Evolutionary conservation across 1,140 invertebrate genomes (phyloP).

Genomic region (Ptiloglossa arizonensis): DNA sequence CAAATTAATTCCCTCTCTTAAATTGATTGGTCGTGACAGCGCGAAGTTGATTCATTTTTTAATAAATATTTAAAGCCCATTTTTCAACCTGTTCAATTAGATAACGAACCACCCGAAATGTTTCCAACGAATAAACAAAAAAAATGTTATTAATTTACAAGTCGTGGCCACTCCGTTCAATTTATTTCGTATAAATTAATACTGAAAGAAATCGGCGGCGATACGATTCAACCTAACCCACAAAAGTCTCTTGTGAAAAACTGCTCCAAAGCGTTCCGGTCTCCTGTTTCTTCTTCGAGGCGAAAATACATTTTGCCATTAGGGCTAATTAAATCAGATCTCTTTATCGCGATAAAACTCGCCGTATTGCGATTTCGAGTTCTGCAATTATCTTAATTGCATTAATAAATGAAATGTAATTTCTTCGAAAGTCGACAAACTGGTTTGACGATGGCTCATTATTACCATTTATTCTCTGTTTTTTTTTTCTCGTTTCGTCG

Average conservation of each 20-base stretch:
- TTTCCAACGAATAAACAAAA: background rate
- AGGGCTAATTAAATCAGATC: slow-evolving; percentile 24
- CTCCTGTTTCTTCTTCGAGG: background rate
- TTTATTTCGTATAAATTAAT: background rate
- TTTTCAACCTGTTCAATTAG: background rate
- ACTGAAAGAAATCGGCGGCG: background rate
- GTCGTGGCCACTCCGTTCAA: background rate
- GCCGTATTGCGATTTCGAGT: background rate
- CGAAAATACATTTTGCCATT: slow-evolving; percentile 10
- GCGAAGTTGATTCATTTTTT: background rate
- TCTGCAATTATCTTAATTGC: slow-evolving; percentile 30
- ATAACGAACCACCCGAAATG: no score
- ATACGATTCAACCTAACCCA: background rate
- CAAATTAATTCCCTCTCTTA: background rate
- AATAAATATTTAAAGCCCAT: background rate
- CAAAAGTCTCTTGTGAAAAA: background rate
- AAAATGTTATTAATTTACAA: background rate
- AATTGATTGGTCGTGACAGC: no score
- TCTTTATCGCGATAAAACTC: background rate
- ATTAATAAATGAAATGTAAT: background rate
- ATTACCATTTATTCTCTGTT: no score
- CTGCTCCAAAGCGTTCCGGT: background rate
- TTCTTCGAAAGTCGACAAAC: background rate
- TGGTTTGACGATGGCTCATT: background rate
- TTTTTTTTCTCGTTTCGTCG: no score